These are phyloP conservation scores for Xenops minutus DNA, from an alignment of 2,797 vertebrate genomes.

Conservation along the genomic window DNA sequence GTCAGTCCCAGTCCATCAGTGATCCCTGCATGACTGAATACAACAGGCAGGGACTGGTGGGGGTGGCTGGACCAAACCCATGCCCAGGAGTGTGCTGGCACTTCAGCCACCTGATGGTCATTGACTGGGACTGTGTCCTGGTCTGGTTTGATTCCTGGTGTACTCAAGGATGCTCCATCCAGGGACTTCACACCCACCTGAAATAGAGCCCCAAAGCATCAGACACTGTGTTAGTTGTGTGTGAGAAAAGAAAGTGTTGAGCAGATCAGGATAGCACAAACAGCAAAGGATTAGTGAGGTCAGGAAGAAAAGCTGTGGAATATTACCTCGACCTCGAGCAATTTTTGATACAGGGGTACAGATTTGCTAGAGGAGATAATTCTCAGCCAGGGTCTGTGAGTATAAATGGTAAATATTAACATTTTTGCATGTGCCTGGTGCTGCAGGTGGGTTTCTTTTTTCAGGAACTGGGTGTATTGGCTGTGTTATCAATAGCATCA, in stretches of 20 bases:
- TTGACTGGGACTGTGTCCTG: fast-evolving
- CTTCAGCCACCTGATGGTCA: background rate
- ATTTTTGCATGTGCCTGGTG: background rate
- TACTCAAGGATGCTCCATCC: background rate
- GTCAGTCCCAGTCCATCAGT: background rate
- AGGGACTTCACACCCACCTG: background rate
- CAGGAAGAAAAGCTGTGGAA: background rate
- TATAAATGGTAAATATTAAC: background rate
- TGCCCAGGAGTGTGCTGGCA: background rate
- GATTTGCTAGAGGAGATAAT: background rate
- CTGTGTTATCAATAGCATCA: background rate
- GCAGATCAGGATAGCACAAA: background rate
- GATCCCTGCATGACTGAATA: background rate
- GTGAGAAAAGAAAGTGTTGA: background rate
- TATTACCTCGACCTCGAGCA: fast-evolving
- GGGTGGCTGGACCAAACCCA: background rate
- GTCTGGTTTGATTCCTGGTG: background rate
- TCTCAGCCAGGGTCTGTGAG: background rate
- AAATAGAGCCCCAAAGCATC: background rate
- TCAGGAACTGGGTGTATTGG: too few species aligned
- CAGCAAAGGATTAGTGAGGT: background rate
- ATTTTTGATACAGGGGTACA: background rate
- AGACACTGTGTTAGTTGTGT: background rate
- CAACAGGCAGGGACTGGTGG: background rate
- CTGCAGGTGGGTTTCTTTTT: background rate